These are phyloP conservation scores for Erebia aethiops DNA, from an alignment of 2,888 invertebrate species.

Conservation along the genomic window DNA sequence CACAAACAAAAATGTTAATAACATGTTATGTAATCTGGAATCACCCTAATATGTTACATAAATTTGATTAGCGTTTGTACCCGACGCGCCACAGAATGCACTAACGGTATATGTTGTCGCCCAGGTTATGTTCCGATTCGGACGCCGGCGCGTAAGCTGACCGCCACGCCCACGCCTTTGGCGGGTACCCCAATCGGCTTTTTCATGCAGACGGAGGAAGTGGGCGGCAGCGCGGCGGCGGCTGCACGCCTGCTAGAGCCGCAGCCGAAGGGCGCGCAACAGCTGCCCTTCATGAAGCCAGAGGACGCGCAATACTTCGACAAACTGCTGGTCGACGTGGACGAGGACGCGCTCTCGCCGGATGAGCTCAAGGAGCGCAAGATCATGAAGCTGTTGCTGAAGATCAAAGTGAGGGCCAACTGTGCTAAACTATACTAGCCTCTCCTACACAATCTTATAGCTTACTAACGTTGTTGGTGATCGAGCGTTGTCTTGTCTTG, in stretches of 20 bases:
- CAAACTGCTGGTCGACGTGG: conserved; percentile 98
- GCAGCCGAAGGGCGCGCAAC: conserved; percentile 95
- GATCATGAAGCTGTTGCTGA: conserved; percentile 98
- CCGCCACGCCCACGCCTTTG: conserved; percentile 99
- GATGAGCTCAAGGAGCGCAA: conserved; percentile 99
- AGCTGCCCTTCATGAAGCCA: conserved; percentile 99
- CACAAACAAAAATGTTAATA: not conserved
- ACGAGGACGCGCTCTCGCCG: conserved; percentile 96
- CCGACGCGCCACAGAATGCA: not conserved
- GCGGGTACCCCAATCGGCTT: conserved; percentile 96
- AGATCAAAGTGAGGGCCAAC: conserved; percentile 88
- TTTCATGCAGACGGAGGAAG: conserved; percentile 96
- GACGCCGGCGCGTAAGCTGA: conserved; percentile 98
- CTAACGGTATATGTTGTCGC: conserved; percentile 57
- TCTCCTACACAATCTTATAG: no score
- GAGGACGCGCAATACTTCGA: conserved; percentile 99
- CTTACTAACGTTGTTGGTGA: no score
- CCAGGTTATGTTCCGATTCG: conserved; percentile 96
- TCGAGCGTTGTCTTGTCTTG: no score
- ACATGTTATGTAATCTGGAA: conserved; percentile 1
- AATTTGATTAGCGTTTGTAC: not conserved
- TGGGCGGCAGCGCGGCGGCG: conserved; percentile 90
- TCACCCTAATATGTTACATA: not conserved
- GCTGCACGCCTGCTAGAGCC: conserved; percentile 94
- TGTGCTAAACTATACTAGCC: no score